These are phyloP conservation scores for Labroides dimidiatus DNA, from an alignment of 2,797 vertebrate species.

Conservation along the genomic window DNA sequence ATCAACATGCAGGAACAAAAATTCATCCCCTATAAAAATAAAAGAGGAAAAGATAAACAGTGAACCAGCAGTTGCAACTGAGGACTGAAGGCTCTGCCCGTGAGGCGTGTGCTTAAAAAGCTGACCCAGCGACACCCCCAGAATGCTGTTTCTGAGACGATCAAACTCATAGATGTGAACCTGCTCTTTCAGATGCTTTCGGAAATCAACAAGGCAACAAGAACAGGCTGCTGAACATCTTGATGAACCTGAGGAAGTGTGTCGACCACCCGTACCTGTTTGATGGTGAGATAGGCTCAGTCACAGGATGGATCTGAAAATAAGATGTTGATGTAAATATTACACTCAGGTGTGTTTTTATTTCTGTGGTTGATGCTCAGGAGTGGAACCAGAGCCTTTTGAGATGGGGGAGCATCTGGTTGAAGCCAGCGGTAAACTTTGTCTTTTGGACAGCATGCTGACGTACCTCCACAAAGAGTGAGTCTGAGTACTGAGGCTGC, in stretches of 20 bases:
- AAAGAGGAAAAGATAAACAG: no score
- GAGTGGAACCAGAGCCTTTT: slow-evolving; percentile 96
- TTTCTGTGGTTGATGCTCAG: slow-evolving; percentile 64
- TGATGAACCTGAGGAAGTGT: slow-evolving; percentile 94
- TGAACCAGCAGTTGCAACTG: no score
- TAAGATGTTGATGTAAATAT: not conserved
- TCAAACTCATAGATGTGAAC: not conserved
- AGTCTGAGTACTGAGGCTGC: slow-evolving; percentile 23
- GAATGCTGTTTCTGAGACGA: no score
- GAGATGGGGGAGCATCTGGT: slow-evolving; percentile 93
- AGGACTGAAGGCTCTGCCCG: no score
- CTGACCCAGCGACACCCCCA: no score
- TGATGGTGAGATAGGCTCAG: slow-evolving; percentile 85
- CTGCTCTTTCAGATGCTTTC: slow-evolving; percentile 88
- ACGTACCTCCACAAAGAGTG: slow-evolving; percentile 86
- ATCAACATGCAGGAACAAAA: no score
- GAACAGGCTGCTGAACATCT: slow-evolving; percentile 88
- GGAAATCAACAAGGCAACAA: slow-evolving; percentile 83
- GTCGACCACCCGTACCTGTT: slow-evolving; percentile 94
- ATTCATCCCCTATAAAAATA: no score
- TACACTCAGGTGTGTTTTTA: not conserved
- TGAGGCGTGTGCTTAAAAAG: no score
- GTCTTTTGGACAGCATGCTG: slow-evolving; percentile 89
- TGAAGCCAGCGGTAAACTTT: slow-evolving; percentile 93
- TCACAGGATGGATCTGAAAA: not conserved